Conservation (phyloP, 2,797 vertebrate species). For the Molossus alvarezi region DNA sequence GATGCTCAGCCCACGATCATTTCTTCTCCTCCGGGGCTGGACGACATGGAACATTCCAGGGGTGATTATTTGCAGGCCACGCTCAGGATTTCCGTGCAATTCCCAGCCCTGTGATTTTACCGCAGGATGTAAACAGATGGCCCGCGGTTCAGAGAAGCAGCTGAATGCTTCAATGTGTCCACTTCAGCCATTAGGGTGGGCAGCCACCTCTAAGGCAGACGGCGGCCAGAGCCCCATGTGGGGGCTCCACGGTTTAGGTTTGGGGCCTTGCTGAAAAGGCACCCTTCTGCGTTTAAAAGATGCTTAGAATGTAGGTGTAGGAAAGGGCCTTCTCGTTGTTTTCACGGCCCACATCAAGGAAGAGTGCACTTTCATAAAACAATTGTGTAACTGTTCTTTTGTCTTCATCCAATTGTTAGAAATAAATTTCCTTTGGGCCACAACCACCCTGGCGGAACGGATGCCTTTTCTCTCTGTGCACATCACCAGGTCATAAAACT, state of each 20-base stretch:
- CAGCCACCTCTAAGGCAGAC: not conserved
- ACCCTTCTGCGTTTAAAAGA: not conserved
- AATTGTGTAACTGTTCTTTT: constrained; percentile 74
- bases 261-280: not conserved
- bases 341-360: not conserved
- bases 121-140: constrained; percentile 59
- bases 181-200: fast-evolving
- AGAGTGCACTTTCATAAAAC: constrained; percentile 41
- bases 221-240: not conserved
- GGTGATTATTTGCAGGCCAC: constrained; percentile 59
- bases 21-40: not conserved
- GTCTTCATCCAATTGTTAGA: constrained; percentile 56
- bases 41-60: constrained; percentile 43
- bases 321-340: not conserved
- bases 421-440: constrained; percentile 65
- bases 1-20: not conserved
- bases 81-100: not conserved
- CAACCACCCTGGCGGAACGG: constrained; percentile 20
- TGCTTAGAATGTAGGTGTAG: not conserved
- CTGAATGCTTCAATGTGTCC: constrained; percentile 18
- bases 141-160: not conserved
- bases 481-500: constrained; percentile 43
- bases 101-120: constrained; percentile 14
- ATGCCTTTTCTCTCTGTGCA: constrained; percentile 36
- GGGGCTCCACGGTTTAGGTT: not conserved